Base-by-base conservation (phyloP, 2,797 vertebrate genomes). In the Amphiprion clarkii region DNA sequence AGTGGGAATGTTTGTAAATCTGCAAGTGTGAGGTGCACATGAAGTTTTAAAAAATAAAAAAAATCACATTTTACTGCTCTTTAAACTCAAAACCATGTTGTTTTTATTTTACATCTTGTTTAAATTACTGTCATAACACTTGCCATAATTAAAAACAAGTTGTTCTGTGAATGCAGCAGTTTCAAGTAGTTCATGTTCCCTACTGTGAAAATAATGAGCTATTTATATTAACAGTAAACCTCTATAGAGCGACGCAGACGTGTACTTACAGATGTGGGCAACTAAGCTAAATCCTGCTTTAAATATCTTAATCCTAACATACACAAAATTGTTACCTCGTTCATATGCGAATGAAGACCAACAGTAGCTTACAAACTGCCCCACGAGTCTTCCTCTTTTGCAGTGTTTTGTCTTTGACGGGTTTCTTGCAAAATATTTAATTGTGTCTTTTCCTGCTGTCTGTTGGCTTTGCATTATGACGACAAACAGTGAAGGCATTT, bases 241-340 rank as follows among this genome's bases (percentile, higher is more conserved):
- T 61, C 61, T 10, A 33, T 61, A 70, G 65, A 68, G 52, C 39
- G 13, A 16, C 56, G 46, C 58, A 62, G 44, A 68, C 25, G 39
- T 60, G 56, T 67, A 25, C 44, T 68, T 39, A 58, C 31, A 66
- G 68, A 60, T 27, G 48, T 68, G 9, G 5, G 14, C 19, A 33
- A 46, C 14, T 13, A 11, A 49, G 19, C 31, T 55, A 71, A 77
- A 81, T 74, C 71, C 48, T 51, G 17, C 39, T 17, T 25, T 49
- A 74, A 68, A 68, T 39, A 65, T 68, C n/a, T 52, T 67, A 78
- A 82, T 68, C 52, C 49, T 17, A 52, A 29, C 11, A 46, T 58
- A 80, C 40, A 70, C 29, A 63, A 31, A 57, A 61, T 56, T 69
- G 29, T 74, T 63, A 31, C 64, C 54, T 55, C 54, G 19, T 58